Conservation (phyloP, 35 echinoderm and acorn worm species). For the Ophioderma brevispina region DNA sequence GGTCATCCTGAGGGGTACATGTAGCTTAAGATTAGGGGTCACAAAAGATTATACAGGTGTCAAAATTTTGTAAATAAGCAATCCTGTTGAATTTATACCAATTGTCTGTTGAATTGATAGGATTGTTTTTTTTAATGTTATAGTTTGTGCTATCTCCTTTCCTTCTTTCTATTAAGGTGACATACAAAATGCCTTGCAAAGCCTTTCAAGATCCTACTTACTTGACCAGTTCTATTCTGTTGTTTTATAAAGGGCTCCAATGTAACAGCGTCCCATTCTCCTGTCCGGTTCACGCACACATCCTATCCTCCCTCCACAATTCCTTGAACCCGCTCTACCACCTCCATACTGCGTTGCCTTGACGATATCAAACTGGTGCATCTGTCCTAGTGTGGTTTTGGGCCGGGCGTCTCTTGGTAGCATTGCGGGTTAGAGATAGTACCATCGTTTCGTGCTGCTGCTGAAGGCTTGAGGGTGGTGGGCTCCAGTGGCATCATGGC, state of each 20-base stretch:
- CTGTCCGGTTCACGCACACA: conserved; percentile 78
- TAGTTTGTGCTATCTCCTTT: too few species aligned
- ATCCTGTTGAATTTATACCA: too few species aligned
- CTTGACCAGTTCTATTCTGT: conserved; percentile 90
- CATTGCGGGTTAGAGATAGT: background rate
- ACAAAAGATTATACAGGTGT: too few species aligned
- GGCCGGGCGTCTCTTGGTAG: background rate
- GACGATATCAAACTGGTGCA: conserved; percentile 75
- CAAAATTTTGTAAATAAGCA: too few species aligned
- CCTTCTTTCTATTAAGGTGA: too few species aligned
- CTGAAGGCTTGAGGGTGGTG: background rate
- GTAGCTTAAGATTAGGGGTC: too few species aligned
- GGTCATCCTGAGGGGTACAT: too few species aligned
- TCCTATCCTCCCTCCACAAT: conserved; percentile 81
- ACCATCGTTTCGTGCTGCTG: background rate
- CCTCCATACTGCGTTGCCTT: conserved; percentile 94
- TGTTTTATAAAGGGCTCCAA: conserved; percentile 95
- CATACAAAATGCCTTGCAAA: too few species aligned
- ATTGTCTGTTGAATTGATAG: too few species aligned
- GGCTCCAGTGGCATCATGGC: background rate
- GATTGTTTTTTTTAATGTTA: too few species aligned
- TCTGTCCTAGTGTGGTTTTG: conserved; percentile 13
- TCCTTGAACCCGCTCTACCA: conserved; percentile 66
- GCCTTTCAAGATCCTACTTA: background rate
- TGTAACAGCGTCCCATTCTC: conserved; percentile 90